Evolutionary conservation across 53 echinoderm and acorn worm genomes (phyloP), one percentile per base, ranked within the genome.

Genomic region (Actinopyga echinites): DNA sequence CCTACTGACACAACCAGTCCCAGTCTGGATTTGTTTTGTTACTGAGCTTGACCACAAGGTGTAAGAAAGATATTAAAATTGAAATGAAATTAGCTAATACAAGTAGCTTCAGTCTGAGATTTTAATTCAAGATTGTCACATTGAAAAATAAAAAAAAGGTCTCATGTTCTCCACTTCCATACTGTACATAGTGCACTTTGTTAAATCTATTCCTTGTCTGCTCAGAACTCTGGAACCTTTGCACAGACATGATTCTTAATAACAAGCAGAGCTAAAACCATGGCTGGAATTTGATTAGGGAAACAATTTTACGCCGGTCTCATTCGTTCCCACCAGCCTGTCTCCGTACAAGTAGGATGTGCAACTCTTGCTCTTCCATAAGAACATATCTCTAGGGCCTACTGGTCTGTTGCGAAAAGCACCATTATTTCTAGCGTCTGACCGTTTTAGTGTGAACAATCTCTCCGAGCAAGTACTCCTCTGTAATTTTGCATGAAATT

Each of bases 261-360:
- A 71, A 12, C 71, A 9, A 71, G 17, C 34, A 71, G 71, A 71
- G 42, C 71, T 71, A 28, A 71, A 71, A 71, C 4, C 40, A 71
- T 71, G 71, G 23, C 19, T 13, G 22, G 71, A 71, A 71, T 71
- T 71, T 71, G 71, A 71, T 71, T 71, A 71, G 24, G 71, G 44
- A 28, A 44, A 71, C 44, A 71, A 44, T 42, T 71, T 71, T 42
- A 40, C 44, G 71, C 44, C 26, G 10, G 38, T 44, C 71, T 44
- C 71, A 21, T 38, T 71, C 44, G 24, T 21, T 44, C 40, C 7
- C 71, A 71, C 71, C 71, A 71, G 44, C 45, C 15, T 71, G 71
- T 71, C 71, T 71, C 71, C 71, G 25, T 17, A n/a, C 42, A 42
- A 71, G 71, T 40, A 71, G 24, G 42, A 38, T 21, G 44, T 28